phyloP scores from a whole-genome alignment of 1,140 invertebrate genomes.

The Ridgeia piscesae region DNA sequence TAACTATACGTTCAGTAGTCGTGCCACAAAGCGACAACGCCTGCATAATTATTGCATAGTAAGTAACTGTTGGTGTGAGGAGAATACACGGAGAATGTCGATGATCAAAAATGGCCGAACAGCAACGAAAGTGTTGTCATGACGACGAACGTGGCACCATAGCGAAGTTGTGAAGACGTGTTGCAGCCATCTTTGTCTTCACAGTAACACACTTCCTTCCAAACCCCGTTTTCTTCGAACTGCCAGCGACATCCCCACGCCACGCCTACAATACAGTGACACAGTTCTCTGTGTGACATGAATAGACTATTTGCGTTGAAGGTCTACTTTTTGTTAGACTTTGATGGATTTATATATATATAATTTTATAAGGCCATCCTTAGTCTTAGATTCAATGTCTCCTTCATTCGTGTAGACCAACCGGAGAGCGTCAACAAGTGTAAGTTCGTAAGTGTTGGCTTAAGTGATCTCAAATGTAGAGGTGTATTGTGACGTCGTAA shows the following conservation, averaged over 20 bases:
- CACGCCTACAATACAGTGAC: slow-evolving; percentile 39
- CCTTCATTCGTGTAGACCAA: too few relatives aligned
- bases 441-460: not conserved
- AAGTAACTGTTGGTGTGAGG: too few relatives aligned
- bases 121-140: not conserved
- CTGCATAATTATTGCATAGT: not conserved
- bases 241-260: slow-evolving; percentile 57
- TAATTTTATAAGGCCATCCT: too few relatives aligned
- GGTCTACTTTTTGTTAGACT: too few relatives aligned
- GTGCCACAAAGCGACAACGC: not conserved
- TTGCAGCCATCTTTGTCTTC: slow-evolving; percentile 54
- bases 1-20: not conserved
- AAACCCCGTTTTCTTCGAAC: slow-evolving; percentile 56
- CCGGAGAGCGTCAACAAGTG: not conserved
- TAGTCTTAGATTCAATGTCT: too few relatives aligned
- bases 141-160: not conserved
- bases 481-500: not conserved
- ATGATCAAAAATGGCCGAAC: not conserved
- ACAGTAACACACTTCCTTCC: slow-evolving; percentile 57
- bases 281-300: not conserved
- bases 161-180: slow-evolving; percentile 26
- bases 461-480: not conserved
- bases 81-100: not conserved
- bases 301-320: too few relatives aligned
- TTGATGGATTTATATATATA: too few relatives aligned